Evolutionary conservation across 2,888 invertebrate genomes (phyloP), one percentile per base, ranked within the genome.

Genomic region (Helicoverpa assulta): DNA sequence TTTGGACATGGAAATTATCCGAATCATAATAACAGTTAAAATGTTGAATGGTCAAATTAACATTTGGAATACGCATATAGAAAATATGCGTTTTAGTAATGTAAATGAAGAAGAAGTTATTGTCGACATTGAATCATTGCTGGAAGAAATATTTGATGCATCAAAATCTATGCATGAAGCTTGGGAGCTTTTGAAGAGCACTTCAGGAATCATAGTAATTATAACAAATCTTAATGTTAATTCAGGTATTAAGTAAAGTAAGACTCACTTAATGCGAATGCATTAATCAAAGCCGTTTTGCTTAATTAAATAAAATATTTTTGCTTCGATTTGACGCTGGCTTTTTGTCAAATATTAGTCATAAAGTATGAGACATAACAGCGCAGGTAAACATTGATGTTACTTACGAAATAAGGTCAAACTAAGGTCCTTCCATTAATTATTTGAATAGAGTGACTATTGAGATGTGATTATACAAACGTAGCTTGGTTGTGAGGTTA

Each of bases 1-100:
- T 10, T n/a, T 77, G 19, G 73, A 77, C 47, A 47, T 73, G 0
- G 78, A 77, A 47, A 12, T 74, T 8, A 19, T 74, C 12, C n/a
- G 56, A 19, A 37, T 73, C 2, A n/a, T 54, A 7, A n/a, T 54
- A 19, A 29, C 8, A 10, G 40, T 75, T 21, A 60, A 47, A 2
- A 57, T 62, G 4, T 29, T 73, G 14, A 40, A 40, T 29, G n/a
- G 33, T 19, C 65, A 78, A 60, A 78, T 43, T 19, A 51, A 14
- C 60, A 51, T 8, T 2, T 74, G 78, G 74, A 78, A 60, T 8
- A 51, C 16, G 0, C 53, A 57, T 54, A 37, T 78, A 19, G 43
- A 53, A 61, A 65, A 43, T 10, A 40, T 55, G 6, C 10, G 54
- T 8, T 61, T 54, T 18, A 40, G n/a, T 1, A 47, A 57, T 29